These are phyloP conservation scores for Eretmochelys imbricata DNA, from an alignment of 2,113 vertebrate genomes.

Conservation along the genomic window DNA sequence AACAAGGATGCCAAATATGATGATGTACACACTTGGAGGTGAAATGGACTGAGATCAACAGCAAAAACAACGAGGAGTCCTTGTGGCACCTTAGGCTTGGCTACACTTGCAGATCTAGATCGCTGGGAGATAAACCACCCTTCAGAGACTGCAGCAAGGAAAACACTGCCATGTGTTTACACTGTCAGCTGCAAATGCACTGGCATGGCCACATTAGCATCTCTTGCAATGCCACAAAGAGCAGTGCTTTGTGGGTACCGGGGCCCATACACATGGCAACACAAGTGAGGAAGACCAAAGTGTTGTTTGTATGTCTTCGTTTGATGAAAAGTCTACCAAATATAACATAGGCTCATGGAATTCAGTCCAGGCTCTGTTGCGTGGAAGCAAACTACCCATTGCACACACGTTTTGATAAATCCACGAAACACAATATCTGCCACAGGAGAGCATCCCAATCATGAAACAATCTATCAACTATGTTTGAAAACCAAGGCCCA, in stretches of 20 bases:
- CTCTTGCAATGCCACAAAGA: too few relatives aligned
- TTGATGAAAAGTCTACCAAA: not conserved
- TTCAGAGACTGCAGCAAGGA: too few relatives aligned
- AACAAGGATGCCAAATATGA: slow-evolving; percentile 45
- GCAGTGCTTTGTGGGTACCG: not conserved
- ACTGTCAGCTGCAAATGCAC: too few relatives aligned
- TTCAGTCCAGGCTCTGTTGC: not conserved
- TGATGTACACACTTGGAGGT: slow-evolving; percentile 62
- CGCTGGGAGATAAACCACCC: too few relatives aligned
- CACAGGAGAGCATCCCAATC: not conserved
- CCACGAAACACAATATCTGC: not conserved
- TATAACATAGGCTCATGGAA: not conserved
- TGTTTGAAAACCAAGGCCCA: slow-evolving; percentile 1
- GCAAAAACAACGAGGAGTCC: not conserved
- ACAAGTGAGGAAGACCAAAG: not conserved
- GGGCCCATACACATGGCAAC: not conserved
- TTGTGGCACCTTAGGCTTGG: too few relatives aligned
- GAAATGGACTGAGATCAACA: slow-evolving; percentile 49
- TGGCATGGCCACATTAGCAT: too few relatives aligned
- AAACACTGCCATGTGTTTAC: too few relatives aligned
- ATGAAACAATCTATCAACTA: not conserved
- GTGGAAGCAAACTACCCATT: not conserved
- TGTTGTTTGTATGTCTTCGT: not conserved
- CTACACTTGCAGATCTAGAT: too few relatives aligned
- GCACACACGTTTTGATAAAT: not conserved